These are phyloP conservation scores for Esperia sulphurella DNA, from an alignment of 2,888 invertebrate species.

Conservation along the genomic window DNA sequence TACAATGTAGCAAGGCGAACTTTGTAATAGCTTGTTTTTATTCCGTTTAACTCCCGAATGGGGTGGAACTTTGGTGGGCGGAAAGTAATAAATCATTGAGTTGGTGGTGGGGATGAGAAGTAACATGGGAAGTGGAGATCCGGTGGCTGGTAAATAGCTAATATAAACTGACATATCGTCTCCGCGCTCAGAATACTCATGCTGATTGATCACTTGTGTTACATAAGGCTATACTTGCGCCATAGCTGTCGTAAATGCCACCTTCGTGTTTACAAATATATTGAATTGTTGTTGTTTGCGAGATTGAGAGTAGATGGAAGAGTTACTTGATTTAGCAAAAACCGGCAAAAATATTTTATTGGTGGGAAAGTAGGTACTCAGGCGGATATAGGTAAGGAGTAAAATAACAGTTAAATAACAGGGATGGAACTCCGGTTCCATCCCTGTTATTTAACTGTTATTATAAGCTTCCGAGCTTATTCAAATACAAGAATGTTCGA, in stretches of 20 bases:
- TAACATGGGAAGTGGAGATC: conserved; percentile 15
- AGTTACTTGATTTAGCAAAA: too few species aligned
- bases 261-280: too few species aligned
- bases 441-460: too few species aligned
- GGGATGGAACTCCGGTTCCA: too few species aligned
- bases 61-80: conserved; percentile 23
- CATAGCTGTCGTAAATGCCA: conserved; percentile 10
- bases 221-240: conserved; percentile 2
- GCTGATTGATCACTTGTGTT: conserved; percentile 45
- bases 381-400: too few species aligned
- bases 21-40: conserved; percentile 28
- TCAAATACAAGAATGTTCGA: too few species aligned
- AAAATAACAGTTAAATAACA: too few species aligned
- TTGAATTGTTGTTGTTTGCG: too few species aligned
- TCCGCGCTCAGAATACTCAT: conserved; percentile 25
- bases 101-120: conserved; percentile 14
- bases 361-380: too few species aligned
- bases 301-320: too few species aligned
- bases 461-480: too few species aligned
- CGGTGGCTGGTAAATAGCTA: conserved; percentile 28
- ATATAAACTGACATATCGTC: conserved; percentile 38
- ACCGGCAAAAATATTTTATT: too few species aligned
- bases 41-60: conserved; percentile 19
- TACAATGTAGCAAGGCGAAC: conserved; percentile 23
- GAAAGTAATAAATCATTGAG: conserved; percentile 30